Evolutionary conservation across 2,888 invertebrate species (phyloP).

Genomic region (Heliconius ismenius): DNA sequence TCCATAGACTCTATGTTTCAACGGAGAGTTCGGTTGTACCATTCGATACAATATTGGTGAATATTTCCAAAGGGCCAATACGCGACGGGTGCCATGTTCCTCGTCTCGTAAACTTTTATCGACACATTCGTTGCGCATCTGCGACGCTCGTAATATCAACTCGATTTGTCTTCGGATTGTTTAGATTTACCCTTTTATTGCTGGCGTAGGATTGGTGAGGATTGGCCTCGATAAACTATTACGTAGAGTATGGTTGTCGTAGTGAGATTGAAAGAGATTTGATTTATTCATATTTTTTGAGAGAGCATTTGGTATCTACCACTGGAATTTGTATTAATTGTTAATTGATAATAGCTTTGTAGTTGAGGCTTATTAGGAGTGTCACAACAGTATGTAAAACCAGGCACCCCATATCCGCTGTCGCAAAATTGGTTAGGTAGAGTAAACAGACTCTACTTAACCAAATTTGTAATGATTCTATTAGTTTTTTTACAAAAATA

Average conservation of each 20-base stretch:
- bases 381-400: too few species aligned
- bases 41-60: constrained; percentile 3
- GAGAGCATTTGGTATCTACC: neutral
- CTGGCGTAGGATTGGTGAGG: constrained; percentile 12
- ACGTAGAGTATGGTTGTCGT: neutral
- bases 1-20: neutral
- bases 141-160: constrained; percentile 31
- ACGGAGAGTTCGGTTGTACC: neutral
- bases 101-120: constrained; percentile 36
- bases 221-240: neutral
- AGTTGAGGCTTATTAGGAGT: neutral
- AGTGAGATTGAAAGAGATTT: neutral
- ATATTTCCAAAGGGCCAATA: constrained; percentile 5
- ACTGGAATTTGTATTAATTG: neutral
- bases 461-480: neutral
- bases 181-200: constrained; percentile 32
- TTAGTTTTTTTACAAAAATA: neutral
- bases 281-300: neutral
- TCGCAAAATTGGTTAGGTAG: too few species aligned
- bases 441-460: neutral
- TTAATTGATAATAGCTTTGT: neutral
- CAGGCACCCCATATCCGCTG: neutral
- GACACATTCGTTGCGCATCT: constrained; percentile 27
- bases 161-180: constrained; percentile 31
- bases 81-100: constrained; percentile 11